Evolutionary conservation across 2,888 invertebrate species (phyloP).

Genomic region (Adineta ricciae): DNA sequence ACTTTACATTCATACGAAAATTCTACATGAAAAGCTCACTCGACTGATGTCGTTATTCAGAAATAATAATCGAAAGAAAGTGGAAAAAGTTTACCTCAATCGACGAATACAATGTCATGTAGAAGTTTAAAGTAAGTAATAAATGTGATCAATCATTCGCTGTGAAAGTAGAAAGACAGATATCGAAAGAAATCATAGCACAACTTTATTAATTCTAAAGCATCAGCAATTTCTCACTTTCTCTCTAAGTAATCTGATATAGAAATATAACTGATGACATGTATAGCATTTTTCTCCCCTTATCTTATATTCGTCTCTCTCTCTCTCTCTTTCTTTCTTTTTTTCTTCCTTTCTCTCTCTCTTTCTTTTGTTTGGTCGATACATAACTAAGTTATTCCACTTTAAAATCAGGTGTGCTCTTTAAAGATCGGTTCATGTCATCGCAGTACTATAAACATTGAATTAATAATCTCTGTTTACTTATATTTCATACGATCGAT

Average conservation of each 20-base stretch:
- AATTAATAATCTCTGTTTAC: background rate
- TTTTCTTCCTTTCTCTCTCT: too few species aligned
- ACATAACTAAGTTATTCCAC: background rate
- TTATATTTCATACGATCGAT: background rate
- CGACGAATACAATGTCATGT: too few species aligned
- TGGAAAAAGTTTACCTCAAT: too few species aligned
- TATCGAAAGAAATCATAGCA: background rate
- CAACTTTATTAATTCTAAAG: too few species aligned
- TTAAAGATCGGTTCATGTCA: background rate
- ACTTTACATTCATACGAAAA: background rate
- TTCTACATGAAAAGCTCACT: too few species aligned
- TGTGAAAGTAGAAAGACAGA: too few species aligned
- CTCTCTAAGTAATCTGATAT: background rate
- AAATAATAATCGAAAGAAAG: too few species aligned
- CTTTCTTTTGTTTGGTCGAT: too few species aligned
- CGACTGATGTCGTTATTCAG: too few species aligned
- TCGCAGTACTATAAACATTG: background rate
- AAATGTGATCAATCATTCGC: too few species aligned
- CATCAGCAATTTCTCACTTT: background rate
- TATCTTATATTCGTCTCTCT: background rate
- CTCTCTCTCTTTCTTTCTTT: background rate
- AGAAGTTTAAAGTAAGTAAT: too few species aligned
- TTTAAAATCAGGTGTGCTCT: background rate
- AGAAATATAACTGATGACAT: background rate
- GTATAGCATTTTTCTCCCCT: background rate